These are phyloP conservation scores for Epinephelus cyanopodus DNA, from an alignment of 2,113 vertebrate genomes.

Conservation along the genomic window DNA sequence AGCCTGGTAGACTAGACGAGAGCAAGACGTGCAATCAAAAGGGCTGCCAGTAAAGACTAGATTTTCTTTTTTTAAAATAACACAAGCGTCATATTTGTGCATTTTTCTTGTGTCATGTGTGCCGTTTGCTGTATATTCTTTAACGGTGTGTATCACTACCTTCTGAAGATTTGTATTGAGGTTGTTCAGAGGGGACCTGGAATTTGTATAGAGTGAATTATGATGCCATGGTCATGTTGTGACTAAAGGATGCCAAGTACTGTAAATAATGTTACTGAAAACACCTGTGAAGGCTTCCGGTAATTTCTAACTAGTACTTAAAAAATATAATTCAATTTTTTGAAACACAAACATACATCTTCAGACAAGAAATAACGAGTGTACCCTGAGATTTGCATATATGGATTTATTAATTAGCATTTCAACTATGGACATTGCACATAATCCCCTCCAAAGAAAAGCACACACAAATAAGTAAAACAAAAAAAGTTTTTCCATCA, in stretches of 20 bases:
- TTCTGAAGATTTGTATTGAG: conserved; percentile 35
- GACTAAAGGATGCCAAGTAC: conserved; percentile 12
- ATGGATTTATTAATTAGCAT: conserved; percentile 75
- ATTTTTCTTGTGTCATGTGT: conserved; percentile 34
- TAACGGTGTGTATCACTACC: conserved; percentile 34
- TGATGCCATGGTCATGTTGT: conserved; percentile 36
- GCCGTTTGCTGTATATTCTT: conserved; percentile 12
- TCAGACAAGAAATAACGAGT: neutral
- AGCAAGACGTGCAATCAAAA: conserved; percentile 31
- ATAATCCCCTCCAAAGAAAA: conserved; percentile 82
- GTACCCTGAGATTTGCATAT: conserved; percentile 71
- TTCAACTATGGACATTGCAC: conserved; percentile 78
- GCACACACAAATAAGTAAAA: conserved; percentile 64
- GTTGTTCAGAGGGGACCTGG: conserved; percentile 47
- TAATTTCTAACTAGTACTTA: neutral
- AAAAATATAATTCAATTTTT: neutral
- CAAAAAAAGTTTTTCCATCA: conserved; percentile 47
- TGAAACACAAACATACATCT: neutral
- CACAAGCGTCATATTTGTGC: conserved; percentile 16
- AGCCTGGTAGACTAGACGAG: neutral
- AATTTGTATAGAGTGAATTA: conserved; percentile 58
- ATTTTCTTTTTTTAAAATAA: neutral
- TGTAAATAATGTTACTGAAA: conserved; percentile 48
- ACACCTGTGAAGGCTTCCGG: neutral
- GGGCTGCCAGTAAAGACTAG: neutral